Conservation (phyloP, 2,113 vertebrate species). For the Chrysemys picta region DNA sequence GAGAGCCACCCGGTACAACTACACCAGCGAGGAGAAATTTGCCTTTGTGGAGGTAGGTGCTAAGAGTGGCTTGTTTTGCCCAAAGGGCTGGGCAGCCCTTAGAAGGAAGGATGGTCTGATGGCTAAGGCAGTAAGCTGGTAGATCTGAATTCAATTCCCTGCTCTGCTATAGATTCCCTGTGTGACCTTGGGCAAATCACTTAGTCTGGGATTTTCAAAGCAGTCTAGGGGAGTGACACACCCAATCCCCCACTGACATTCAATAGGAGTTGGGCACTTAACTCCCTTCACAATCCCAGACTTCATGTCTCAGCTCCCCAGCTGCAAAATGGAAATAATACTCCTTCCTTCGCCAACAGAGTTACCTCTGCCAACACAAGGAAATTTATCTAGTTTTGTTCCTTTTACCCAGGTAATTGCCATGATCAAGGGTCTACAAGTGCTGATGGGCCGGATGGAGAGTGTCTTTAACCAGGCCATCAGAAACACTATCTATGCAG, state of each 20-base stretch:
- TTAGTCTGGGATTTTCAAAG: not conserved
- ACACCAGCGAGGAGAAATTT: conserved; percentile 99
- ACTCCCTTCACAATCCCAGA: not conserved
- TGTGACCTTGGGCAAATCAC: not conserved
- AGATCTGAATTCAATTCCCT: not conserved
- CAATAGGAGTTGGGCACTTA: not conserved
- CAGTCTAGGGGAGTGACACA: not conserved
- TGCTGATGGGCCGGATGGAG: conserved; percentile 99
- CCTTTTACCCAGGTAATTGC: conserved; percentile 86
- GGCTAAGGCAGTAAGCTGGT: not conserved
- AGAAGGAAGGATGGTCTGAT: not conserved
- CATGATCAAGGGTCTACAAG: conserved; percentile 99
- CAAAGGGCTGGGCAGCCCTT: not conserved
- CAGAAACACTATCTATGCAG: conserved; percentile 98
- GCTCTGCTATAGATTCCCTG: not conserved
- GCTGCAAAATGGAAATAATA: not conserved
- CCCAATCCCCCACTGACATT: not conserved
- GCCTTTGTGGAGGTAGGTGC: conserved; percentile 93
- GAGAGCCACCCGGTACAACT: conserved; percentile 97
- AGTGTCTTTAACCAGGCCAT: conserved; percentile 99
- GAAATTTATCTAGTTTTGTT: not conserved
- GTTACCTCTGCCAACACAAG: not conserved
- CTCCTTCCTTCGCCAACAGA: not conserved
- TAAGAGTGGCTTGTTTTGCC: not conserved
- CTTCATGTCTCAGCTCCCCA: not conserved